These are phyloP conservation scores for Stegostoma tigrinum DNA, from an alignment of 2,113 vertebrate species.

Conservation along the genomic window DNA sequence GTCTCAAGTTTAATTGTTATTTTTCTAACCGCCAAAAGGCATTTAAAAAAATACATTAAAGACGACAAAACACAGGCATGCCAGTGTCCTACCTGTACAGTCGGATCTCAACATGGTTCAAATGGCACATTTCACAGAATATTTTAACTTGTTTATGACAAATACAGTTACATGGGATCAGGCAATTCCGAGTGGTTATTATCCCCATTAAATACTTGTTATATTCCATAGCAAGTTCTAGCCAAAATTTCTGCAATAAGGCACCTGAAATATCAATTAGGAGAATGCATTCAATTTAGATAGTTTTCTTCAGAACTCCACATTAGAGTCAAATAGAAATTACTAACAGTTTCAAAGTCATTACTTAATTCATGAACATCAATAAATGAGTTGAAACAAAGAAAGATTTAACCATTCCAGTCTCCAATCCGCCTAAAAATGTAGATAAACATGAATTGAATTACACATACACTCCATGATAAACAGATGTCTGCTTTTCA, in stretches of 20 bases:
- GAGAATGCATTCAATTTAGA: background rate
- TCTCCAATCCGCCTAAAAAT: background rate
- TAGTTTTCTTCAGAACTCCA: background rate
- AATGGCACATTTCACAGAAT: slow-evolving; percentile 44
- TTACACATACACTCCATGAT: too few relatives aligned
- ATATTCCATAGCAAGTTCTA: slow-evolving; percentile 50
- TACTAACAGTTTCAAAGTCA: background rate
- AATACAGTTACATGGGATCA: background rate
- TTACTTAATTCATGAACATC: background rate
- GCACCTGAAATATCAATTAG: slow-evolving; percentile 45
- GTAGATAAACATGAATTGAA: too few relatives aligned
- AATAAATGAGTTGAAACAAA: background rate
- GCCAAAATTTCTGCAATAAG: slow-evolving; percentile 50
- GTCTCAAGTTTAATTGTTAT: background rate
- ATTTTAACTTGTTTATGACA: slow-evolving; percentile 41
- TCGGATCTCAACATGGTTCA: background rate
- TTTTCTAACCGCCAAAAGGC: background rate
- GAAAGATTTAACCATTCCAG: background rate
- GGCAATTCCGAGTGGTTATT: rapidly evolving
- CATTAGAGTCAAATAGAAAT: background rate
- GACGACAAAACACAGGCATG: background rate
- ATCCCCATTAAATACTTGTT: slow-evolving; percentile 47
- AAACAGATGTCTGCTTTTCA: background rate
- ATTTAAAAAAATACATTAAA: background rate
- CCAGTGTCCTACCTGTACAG: slow-evolving; percentile 46